phyloP scores from a whole-genome alignment of 2,888 invertebrate species.

The Pachycephus smyrnensis region DNA sequence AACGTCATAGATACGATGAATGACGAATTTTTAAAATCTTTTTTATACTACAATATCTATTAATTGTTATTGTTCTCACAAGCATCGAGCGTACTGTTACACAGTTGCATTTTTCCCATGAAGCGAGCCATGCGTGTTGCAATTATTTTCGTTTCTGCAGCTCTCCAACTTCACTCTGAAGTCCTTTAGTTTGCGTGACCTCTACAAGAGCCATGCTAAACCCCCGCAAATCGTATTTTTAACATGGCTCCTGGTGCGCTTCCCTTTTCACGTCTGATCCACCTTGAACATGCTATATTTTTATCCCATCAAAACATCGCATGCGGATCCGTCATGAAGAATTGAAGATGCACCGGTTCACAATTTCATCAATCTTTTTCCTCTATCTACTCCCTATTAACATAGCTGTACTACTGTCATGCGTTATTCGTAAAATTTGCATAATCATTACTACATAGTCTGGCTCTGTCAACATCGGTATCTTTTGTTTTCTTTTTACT shows the following conservation, averaged over 20 bases:
- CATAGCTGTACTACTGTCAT: background rate
- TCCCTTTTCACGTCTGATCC: background rate
- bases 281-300: background rate
- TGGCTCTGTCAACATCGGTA: background rate
- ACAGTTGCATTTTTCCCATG: conserved; percentile 1
- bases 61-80: too few relatives aligned
- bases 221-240: conserved; percentile 4
- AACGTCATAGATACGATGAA: too few relatives aligned
- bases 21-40: too few relatives aligned
- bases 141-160: conserved; percentile 43
- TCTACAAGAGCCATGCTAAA: background rate
- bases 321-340: background rate
- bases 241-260: background rate
- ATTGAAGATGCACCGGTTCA: background rate
- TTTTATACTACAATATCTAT: too few relatives aligned
- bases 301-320: background rate
- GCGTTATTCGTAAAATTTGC: background rate
- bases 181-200: background rate
- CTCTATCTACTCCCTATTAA: background rate
- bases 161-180: conserved; percentile 2
- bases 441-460: background rate
- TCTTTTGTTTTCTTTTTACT: background rate
- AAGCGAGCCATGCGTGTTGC: conserved; percentile 42
- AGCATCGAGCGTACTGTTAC: too few relatives aligned
- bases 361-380: background rate